Evolutionary conservation across 2,888 invertebrate species (phyloP).

Genomic region (Maniola hyperantus): DNA sequence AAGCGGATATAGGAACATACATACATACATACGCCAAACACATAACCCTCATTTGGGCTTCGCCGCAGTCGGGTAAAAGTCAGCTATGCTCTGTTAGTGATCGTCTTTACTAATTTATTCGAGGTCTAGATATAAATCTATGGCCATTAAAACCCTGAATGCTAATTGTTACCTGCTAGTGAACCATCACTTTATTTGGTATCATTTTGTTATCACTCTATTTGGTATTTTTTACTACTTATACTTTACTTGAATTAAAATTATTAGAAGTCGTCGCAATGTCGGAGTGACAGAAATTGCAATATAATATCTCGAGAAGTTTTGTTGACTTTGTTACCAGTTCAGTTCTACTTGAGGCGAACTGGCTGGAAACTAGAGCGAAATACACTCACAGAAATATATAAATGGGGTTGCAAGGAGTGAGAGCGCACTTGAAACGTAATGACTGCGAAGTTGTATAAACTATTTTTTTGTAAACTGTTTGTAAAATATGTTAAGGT

Average conservation of each 20-base stretch:
- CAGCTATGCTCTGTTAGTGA: too few species aligned
- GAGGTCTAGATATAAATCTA: too few species aligned
- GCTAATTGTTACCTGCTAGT: too few species aligned
- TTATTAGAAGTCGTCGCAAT: constrained; percentile 26
- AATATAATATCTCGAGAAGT: constrained; percentile 31
- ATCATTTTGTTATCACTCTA: too few species aligned
- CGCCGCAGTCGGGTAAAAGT: too few species aligned
- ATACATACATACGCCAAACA: too few species aligned
- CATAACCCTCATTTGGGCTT: too few species aligned
- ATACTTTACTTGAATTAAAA: constrained; percentile 19
- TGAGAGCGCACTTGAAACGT: constrained; percentile 6
- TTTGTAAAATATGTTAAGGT: neutral
- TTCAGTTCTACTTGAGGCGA: constrained; percentile 23
- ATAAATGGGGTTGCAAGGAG: constrained; percentile 23
- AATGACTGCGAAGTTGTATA: constrained; percentile 4
- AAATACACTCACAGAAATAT: constrained; percentile 19
- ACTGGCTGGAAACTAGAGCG: constrained; percentile 26
- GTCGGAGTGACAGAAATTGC: constrained; percentile 24
- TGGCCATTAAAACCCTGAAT: too few species aligned
- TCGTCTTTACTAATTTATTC: too few species aligned
- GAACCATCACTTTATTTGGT: too few species aligned
- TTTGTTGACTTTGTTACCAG: constrained; percentile 32
- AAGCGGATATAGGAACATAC: too few species aligned
- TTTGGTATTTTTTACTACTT: too few species aligned
- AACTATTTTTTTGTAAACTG: constrained; percentile 1